Percentiles rank a stretch among this genome's conserved stretches.
Evolutionary conservation across 1,140 invertebrate species (phyloP).

Genomic region (Aphis gossypii): DNA sequence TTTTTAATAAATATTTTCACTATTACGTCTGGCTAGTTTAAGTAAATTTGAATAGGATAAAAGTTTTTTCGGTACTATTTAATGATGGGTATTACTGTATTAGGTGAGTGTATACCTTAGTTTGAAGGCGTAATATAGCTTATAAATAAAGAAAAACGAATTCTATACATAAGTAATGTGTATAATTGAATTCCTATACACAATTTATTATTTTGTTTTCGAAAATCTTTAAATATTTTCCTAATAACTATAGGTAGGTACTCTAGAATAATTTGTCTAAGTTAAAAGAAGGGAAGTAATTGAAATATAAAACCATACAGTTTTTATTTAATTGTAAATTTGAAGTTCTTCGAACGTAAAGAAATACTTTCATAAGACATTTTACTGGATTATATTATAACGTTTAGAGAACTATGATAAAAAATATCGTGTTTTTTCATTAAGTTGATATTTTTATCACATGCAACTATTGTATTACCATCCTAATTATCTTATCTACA

Average conservation of each 20-base stretch:
- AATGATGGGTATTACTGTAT: slow-evolving; percentile 4
- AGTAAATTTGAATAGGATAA: slow-evolving; percentile 8
- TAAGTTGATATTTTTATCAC: neutral
- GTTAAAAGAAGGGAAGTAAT: neutral
- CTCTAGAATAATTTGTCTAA: neutral
- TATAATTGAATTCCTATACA: neutral
- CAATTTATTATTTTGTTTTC: neutral
- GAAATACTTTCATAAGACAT: neutral
- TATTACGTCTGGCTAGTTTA: neutral
- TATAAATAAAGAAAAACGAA: neutral
- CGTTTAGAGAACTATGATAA: neutral
- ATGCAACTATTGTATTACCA: neutral
- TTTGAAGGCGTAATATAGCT: neutral
- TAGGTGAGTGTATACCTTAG: neutral
- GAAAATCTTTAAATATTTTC: neutral
- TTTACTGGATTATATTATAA: neutral
- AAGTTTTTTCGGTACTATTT: neutral
- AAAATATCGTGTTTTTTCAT: neutral
- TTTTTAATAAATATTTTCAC: neutral
- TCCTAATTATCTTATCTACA: neutral
- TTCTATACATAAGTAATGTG: slow-evolving; percentile 21
- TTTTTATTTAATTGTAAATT: slow-evolving; percentile 7
- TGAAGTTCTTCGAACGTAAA: neutral
- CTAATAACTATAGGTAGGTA: neutral
- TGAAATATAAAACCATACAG: neutral